A percentile compares a stretch with the other conserved stretches of the same genome.
phyloP scores from a whole-genome alignment of 2,113 vertebrate species.

The Furnarius figulus region DNA sequence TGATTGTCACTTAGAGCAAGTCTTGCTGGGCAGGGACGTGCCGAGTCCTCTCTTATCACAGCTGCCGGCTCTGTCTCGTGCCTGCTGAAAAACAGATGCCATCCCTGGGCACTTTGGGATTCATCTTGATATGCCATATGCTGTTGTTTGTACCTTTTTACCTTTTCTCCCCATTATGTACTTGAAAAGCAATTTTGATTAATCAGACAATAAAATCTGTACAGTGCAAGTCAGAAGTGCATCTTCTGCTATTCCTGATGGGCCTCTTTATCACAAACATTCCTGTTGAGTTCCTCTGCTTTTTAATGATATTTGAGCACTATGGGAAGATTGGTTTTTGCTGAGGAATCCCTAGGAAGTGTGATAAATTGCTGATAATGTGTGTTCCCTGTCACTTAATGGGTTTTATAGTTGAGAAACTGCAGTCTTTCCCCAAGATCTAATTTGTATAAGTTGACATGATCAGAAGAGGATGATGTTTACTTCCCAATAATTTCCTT shows the following conservation, averaged over 20 bases:
- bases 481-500: background rate
- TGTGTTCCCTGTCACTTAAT: background rate
- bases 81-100: background rate
- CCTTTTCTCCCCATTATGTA: background rate
- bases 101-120: background rate
- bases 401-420: background rate
- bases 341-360: slow-evolving; percentile 6
- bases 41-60: background rate
- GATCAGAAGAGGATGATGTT: background rate
- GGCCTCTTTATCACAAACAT: background rate
- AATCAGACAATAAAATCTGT: background rate
- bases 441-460: background rate
- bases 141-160: background rate
- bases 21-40: background rate
- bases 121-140: background rate
- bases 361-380: background rate
- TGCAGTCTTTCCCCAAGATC: background rate
- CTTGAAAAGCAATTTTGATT: background rate
- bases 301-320: background rate
- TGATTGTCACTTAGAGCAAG: background rate
- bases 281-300: background rate
- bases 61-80: background rate
- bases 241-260: background rate
- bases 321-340: background rate
- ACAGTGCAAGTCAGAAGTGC: background rate